These are phyloP conservation scores for Drosophila carrolli DNA, from an alignment of 1,140 invertebrate species.

Conservation along the genomic window DNA sequence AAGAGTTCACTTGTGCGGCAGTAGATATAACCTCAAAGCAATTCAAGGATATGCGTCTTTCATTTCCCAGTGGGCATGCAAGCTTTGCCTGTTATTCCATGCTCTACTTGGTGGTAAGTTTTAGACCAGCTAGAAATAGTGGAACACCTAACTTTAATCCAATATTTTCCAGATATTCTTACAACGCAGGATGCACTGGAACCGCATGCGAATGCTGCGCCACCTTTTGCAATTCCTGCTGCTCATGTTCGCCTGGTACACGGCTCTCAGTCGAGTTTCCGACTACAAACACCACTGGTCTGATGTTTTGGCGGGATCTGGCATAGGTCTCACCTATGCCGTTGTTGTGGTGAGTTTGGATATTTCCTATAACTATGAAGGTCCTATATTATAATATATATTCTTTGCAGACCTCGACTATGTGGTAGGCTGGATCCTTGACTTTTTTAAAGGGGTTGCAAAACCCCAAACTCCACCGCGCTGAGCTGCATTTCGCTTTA, in stretches of 20 bases:
- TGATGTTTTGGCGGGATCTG: slow-evolving; percentile 87
- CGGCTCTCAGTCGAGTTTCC: slow-evolving; percentile 93
- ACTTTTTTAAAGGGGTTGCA: slow-evolving; percentile 27
- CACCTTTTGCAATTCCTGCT: slow-evolving; percentile 91
- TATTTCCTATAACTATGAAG: neutral
- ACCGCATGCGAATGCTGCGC: slow-evolving; percentile 89
- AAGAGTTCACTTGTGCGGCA: slow-evolving; percentile 87
- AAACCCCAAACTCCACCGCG: slow-evolving; percentile 28
- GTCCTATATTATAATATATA: neutral
- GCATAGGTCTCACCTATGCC: slow-evolving; percentile 86
- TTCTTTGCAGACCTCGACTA: slow-evolving; percentile 50
- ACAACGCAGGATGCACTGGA: slow-evolving; percentile 90
- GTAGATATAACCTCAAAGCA: slow-evolving; percentile 85
- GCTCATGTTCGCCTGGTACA: slow-evolving; percentile 91
- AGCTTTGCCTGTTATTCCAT: slow-evolving; percentile 92
- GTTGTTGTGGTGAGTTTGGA: slow-evolving; percentile 86
- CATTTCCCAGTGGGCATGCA: slow-evolving; percentile 93
- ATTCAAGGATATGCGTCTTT: slow-evolving; percentile 90
- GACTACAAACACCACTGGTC: slow-evolving; percentile 98
- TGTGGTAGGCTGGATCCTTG: slow-evolving; percentile 45
- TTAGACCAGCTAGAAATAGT: neutral
- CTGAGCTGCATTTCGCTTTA: slow-evolving; percentile 40
- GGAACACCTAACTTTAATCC: neutral
- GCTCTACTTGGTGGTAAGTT: slow-evolving; percentile 91
- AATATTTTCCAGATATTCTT: slow-evolving; percentile 91